Conservation (phyloP, 2,888 invertebrate genomes). For the Candidula unifasciata region DNA sequence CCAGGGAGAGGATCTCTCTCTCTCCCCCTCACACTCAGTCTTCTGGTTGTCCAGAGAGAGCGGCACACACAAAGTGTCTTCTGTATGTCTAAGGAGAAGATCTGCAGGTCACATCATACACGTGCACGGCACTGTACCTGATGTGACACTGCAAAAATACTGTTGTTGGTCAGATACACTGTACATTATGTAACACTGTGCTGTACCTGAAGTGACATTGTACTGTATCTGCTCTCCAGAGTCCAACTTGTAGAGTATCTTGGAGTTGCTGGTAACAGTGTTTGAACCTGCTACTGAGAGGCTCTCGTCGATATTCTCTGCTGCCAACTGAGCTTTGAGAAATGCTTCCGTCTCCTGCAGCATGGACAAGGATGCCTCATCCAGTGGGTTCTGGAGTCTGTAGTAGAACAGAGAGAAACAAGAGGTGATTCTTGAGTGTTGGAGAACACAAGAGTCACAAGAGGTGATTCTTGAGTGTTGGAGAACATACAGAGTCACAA, state of each 20-base stretch:
- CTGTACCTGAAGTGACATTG: constrained; percentile 40
- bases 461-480: too few species aligned
- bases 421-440: too few species aligned
- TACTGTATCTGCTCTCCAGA: constrained; percentile 56
- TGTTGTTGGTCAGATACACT: too few species aligned
- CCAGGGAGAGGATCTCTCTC: too few species aligned
- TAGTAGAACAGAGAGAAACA: background rate
- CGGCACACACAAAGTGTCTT: too few species aligned
- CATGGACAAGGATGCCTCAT: constrained; percentile 46
- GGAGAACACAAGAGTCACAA: too few species aligned
- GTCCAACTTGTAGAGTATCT: constrained; percentile 68
- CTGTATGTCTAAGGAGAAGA: too few species aligned
- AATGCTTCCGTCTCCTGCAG: constrained; percentile 50
- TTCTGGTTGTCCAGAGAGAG: too few species aligned
- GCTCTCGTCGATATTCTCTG: constrained; percentile 43
- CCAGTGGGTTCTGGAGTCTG: constrained; percentile 34
- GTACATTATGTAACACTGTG: background rate
- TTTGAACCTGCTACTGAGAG: constrained; percentile 38
- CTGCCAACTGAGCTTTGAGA: constrained; percentile 49
- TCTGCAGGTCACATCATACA: too few species aligned
- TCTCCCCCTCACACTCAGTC: too few species aligned
- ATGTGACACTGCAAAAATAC: too few species aligned
- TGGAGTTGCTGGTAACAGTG: constrained; percentile 52
- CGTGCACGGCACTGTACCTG: background rate
- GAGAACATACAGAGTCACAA: too few species aligned